A percentile compares a stretch with the other conserved stretches of the same genome.
These are phyloP conservation scores for Reticulitermes lucifugus DNA, from an alignment of 2,888 invertebrate species.

Conservation along the genomic window DNA sequence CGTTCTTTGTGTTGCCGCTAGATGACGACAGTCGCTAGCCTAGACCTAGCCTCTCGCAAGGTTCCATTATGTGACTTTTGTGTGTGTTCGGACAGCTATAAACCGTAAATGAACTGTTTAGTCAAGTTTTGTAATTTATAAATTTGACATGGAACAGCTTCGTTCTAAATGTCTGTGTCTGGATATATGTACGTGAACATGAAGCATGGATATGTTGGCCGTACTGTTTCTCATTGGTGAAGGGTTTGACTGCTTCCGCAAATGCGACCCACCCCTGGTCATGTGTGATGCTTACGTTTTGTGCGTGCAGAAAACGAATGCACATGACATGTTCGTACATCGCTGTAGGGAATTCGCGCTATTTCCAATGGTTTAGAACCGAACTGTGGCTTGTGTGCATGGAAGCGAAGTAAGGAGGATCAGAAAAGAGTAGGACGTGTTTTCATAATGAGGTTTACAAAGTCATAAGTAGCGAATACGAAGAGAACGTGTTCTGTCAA, in stretches of 20 bases:
- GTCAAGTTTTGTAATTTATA: background rate
- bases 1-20: background rate
- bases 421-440: background rate
- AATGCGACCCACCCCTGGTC: conserved; percentile 14
- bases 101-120: too few species aligned
- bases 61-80: background rate
- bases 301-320: background rate
- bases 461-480: background rate
- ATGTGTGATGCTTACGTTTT: conserved; percentile 8
- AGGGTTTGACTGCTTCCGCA: conserved; percentile 2
- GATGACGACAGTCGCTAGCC: background rate
- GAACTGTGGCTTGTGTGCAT: background rate
- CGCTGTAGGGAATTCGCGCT: background rate
- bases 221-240: background rate
- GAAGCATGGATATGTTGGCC: conserved; percentile 16
- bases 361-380: background rate
- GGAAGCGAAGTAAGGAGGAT: background rate
- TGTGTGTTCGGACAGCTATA: background rate
- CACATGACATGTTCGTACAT: background rate
- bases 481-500: background rate
- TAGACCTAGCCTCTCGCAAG: background rate
- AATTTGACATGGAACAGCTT: background rate
- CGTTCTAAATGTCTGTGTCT: background rate
- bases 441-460: background rate
- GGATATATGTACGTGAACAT: background rate